phyloP scores from a whole-genome alignment of 2,797 vertebrate genomes.

The Champsocephalus gunnari region DNA sequence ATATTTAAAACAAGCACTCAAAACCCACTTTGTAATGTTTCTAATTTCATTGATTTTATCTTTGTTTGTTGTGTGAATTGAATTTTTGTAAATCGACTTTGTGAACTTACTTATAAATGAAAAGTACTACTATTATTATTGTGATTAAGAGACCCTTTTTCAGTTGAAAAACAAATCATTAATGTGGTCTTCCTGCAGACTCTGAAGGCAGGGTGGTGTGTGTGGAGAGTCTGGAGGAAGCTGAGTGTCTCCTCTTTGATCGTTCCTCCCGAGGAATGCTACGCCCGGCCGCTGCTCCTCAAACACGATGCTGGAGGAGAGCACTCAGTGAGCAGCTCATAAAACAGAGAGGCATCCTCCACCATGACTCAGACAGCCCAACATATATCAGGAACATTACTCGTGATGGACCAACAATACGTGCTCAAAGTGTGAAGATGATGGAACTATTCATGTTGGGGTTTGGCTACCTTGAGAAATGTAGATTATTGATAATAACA shows the following conservation, averaged over 20 bases:
- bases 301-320: slow-evolving; percentile 55
- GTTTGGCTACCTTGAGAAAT: too few species aligned
- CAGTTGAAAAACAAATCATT: not conserved
- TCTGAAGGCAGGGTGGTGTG: slow-evolving; percentile 20
- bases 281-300: slow-evolving; percentile 52
- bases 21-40: too few species aligned
- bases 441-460: too few species aligned
- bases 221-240: slow-evolving; percentile 44
- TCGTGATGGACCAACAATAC: not conserved
- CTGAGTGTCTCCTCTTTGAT: slow-evolving; percentile 72
- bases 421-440: not conserved
- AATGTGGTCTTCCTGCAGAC: not conserved
- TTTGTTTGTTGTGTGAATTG: too few species aligned
- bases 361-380: slow-evolving; percentile 24
- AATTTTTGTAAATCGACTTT: too few species aligned
- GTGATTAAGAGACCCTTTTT: not conserved
- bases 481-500: too few species aligned
- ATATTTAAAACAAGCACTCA: too few species aligned
- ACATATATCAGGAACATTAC: not conserved
- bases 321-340: slow-evolving; percentile 59
- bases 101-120: too few species aligned
- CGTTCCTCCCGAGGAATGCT: slow-evolving; percentile 61
- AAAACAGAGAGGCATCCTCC: slow-evolving; percentile 43
- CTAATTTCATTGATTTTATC: too few species aligned
- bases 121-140: too few species aligned